Evolutionary conservation across 2,113 vertebrate species (phyloP).

Genomic region (Chloropsis hardwickii): DNA sequence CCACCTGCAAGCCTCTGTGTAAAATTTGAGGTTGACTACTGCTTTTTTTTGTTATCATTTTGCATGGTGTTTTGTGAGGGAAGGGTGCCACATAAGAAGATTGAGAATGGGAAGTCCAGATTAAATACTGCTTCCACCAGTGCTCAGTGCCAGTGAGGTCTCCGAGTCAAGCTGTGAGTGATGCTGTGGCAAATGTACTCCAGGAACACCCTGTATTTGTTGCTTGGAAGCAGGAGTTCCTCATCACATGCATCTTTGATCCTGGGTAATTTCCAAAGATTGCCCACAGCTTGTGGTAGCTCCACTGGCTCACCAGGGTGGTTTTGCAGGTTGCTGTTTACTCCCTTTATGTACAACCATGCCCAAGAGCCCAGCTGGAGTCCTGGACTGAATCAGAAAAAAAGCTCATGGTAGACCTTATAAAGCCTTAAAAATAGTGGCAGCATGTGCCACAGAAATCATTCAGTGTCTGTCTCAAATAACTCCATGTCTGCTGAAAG

Average conservation of each 20-base stretch:
- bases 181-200: accelerated
- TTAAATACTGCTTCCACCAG: not conserved
- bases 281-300: not conserved
- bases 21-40: not conserved
- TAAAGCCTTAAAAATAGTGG: not conserved
- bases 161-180: not conserved
- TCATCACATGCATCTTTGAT: not conserved
- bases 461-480: not conserved
- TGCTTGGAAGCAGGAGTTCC: not conserved
- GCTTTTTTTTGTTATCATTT: not conserved
- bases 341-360: not conserved
- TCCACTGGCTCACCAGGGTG: not conserved
- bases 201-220: not conserved
- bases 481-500: not conserved
- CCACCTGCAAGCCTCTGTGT: not conserved
- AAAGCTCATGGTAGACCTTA: not conserved
- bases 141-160: not conserved
- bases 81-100: not conserved
- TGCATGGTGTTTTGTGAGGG: not conserved
- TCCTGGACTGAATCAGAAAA: not conserved
- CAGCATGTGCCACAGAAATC: not conserved
- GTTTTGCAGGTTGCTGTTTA: not conserved
- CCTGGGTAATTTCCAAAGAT: not conserved
- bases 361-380: not conserved
- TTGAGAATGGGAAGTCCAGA: not conserved